These are phyloP conservation scores for Dascyllus trimaculatus DNA, from an alignment of 2,113 vertebrate species.

Conservation along the genomic window DNA sequence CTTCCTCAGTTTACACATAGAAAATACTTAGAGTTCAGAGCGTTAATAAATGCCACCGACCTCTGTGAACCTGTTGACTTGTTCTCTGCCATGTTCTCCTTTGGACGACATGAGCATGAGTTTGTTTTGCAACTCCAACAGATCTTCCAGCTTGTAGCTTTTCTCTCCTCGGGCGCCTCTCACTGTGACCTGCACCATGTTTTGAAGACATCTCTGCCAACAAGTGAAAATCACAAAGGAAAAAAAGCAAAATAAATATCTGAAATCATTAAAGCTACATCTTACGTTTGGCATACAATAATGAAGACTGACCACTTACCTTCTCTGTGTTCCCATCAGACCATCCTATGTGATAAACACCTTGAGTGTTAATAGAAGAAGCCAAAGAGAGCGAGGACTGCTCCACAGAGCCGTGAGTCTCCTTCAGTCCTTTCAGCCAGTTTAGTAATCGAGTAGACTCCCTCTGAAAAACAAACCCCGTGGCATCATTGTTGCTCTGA, in stretches of 20 bases:
- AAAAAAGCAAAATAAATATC: background rate
- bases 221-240: background rate
- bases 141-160: constrained; percentile 76
- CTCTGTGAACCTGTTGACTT: constrained; percentile 85
- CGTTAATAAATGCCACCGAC: constrained; percentile 52
- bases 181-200: constrained; percentile 58
- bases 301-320: constrained; percentile 44
- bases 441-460: constrained; percentile 72
- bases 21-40: too few relatives aligned
- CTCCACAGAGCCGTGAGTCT: constrained; percentile 86
- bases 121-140: constrained; percentile 86
- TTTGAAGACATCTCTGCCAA: constrained; percentile 71
- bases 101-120: constrained; percentile 87
- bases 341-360: constrained; percentile 80
- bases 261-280: background rate
- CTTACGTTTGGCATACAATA: fast-evolving
- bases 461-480: constrained; percentile 65
- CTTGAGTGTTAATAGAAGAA: constrained; percentile 79
- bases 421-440: constrained; percentile 84
- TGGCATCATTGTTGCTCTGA: background rate
- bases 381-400: constrained; percentile 83
- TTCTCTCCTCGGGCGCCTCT: constrained; percentile 32
- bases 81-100: constrained; percentile 80
- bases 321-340: constrained; percentile 62
- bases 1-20: too few relatives aligned